Conservation (phyloP, 2,888 invertebrate genomes). For the Orthosia gothica region DNA sequence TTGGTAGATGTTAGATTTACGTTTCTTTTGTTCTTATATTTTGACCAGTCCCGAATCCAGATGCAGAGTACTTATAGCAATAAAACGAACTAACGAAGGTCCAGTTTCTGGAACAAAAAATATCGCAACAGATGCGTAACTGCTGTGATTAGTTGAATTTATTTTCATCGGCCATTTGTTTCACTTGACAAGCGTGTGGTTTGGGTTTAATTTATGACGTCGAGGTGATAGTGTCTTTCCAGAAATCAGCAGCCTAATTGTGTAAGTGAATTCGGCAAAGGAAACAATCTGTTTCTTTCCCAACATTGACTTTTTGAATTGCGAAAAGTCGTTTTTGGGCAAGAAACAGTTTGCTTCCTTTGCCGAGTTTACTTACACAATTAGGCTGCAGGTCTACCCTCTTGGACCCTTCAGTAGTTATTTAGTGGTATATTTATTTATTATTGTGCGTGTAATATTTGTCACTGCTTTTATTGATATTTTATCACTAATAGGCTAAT, state of each 20-base stretch:
- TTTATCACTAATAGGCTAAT: conserved; percentile 36
- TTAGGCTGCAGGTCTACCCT: neutral
- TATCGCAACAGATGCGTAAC: neutral
- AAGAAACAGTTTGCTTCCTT: too few species aligned
- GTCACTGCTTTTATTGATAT: conserved; percentile 43
- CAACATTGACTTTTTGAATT: too few species aligned
- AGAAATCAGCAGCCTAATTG: too few species aligned
- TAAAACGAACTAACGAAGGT: neutral
- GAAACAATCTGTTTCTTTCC: too few species aligned
- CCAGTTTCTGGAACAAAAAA: too few species aligned
- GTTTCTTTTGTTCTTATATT: neutral
- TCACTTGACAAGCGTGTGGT: too few species aligned
- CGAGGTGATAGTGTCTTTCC: neutral
- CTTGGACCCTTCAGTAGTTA: neutral
- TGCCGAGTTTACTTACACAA: too few species aligned
- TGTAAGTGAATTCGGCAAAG: too few species aligned
- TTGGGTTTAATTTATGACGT: too few species aligned
- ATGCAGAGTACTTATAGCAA: neutral
- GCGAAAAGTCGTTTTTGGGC: too few species aligned
- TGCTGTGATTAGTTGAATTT: neutral
- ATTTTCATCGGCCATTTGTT: too few species aligned
- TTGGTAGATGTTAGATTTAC: neutral
- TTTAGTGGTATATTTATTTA: neutral
- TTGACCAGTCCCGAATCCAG: too few species aligned
- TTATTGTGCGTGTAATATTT: conserved; percentile 43